These are phyloP conservation scores for Neolamprologus ventralis DNA, from an alignment of 2,113 vertebrate species.

Conservation along the genomic window DNA sequence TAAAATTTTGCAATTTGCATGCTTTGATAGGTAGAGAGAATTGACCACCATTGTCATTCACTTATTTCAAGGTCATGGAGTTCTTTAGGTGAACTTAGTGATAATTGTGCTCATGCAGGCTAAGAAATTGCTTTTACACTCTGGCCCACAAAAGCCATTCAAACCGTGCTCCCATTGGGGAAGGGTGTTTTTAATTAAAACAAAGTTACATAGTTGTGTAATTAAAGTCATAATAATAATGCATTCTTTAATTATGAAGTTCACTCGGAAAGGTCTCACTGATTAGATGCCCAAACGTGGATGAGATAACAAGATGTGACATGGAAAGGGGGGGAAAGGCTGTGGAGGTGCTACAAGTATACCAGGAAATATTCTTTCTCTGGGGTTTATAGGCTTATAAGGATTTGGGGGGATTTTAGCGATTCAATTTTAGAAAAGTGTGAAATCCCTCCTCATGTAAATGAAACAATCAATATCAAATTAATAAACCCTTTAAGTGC, in stretches of 20 bases:
- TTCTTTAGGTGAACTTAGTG: constrained; percentile 26
- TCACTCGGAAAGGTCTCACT: constrained; percentile 30
- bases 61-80: constrained; percentile 40
- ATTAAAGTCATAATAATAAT: constrained; percentile 55
- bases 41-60: neutral
- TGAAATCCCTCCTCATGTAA: constrained; percentile 48
- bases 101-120: neutral
- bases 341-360: neutral
- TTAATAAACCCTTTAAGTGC: constrained; percentile 38
- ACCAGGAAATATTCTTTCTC: constrained; percentile 24
- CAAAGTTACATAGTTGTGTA: constrained; percentile 44
- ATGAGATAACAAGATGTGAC: constrained; percentile 47
- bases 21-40: constrained; percentile 26
- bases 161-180: constrained; percentile 21
- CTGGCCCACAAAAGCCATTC: constrained; percentile 13
- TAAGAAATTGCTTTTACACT: constrained; percentile 26
- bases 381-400: constrained; percentile 44
- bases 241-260: constrained; percentile 54
- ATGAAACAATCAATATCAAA: constrained; percentile 54
- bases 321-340: neutral
- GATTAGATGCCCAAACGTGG: constrained; percentile 49
- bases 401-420: constrained; percentile 48
- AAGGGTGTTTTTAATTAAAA: constrained; percentile 47
- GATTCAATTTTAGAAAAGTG: constrained; percentile 30
- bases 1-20: constrained; percentile 51